Conservation (phyloP, 2,113 vertebrate species). For the Myanophis thanlyinensis region DNA sequence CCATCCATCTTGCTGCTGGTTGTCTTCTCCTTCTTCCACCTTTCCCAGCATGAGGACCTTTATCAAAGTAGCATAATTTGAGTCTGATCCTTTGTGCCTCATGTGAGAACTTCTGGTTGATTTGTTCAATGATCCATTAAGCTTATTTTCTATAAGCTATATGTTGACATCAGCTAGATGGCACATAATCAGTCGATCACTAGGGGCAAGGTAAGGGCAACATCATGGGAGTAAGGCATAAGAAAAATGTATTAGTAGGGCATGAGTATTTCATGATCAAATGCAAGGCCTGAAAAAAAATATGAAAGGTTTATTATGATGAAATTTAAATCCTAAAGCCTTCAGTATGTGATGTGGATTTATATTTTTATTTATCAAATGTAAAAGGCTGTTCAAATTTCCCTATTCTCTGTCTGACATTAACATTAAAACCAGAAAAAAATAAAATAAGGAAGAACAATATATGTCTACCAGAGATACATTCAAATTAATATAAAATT, state of each 20-base stretch:
- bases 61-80: background rate
- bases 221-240: background rate
- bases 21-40: background rate
- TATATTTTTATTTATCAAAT: background rate
- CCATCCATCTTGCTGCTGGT: background rate
- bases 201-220: background rate
- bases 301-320: background rate
- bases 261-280: background rate
- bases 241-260: background rate
- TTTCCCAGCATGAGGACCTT: background rate
- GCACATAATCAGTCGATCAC: background rate
- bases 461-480: background rate
- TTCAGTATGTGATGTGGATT: background rate
- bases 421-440: background rate
- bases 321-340: background rate
- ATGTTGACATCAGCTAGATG: background rate
- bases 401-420: background rate
- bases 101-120: background rate
- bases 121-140: background rate
- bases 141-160: background rate
- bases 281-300: background rate
- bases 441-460: background rate
- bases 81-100: background rate
- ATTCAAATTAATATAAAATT: background rate
- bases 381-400: background rate